phyloP scores from a whole-genome alignment of 2,113 vertebrate species.

The Gobio gobio region DNA sequence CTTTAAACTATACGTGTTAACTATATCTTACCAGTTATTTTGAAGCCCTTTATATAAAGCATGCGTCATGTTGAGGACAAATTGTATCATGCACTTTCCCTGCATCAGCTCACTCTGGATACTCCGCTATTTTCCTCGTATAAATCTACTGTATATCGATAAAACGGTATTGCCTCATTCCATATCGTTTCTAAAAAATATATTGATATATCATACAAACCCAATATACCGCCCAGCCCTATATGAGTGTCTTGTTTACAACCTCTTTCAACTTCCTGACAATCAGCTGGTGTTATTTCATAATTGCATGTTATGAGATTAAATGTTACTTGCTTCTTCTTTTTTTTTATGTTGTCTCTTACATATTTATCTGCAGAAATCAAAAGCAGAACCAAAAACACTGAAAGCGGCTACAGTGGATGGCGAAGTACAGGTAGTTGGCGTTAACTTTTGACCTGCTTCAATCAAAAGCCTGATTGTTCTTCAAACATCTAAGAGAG shows the following conservation, averaged over 20 bases:
- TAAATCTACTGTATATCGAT: too few relatives aligned
- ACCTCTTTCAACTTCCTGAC: not conserved
- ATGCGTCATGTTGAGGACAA: too few relatives aligned
- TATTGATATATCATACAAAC: too few relatives aligned
- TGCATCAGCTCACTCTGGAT: too few relatives aligned
- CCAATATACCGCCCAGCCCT: too few relatives aligned
- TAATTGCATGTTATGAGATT: not conserved
- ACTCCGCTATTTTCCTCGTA: too few relatives aligned
- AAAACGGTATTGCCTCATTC: too few relatives aligned
- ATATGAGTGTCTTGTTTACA: not conserved
- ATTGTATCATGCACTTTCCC: too few relatives aligned
- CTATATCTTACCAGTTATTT: too few relatives aligned
- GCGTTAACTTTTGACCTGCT: not conserved
- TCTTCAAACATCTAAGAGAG: not conserved
- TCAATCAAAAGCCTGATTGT: not conserved
- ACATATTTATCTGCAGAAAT: slow-evolving; percentile 69
- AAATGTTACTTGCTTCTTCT: not conserved
- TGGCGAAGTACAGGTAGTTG: slow-evolving; percentile 55
- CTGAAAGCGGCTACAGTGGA: slow-evolving; percentile 24
- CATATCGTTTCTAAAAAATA: too few relatives aligned
- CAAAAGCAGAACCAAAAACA: slow-evolving; percentile 65
- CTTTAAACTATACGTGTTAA: too few relatives aligned
- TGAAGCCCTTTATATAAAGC: too few relatives aligned
- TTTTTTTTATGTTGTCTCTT: slow-evolving; percentile 7
- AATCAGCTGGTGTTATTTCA: not conserved